These are phyloP conservation scores for Torymus auratus DNA, from an alignment of 2,888 invertebrate genomes.

Conservation along the genomic window DNA sequence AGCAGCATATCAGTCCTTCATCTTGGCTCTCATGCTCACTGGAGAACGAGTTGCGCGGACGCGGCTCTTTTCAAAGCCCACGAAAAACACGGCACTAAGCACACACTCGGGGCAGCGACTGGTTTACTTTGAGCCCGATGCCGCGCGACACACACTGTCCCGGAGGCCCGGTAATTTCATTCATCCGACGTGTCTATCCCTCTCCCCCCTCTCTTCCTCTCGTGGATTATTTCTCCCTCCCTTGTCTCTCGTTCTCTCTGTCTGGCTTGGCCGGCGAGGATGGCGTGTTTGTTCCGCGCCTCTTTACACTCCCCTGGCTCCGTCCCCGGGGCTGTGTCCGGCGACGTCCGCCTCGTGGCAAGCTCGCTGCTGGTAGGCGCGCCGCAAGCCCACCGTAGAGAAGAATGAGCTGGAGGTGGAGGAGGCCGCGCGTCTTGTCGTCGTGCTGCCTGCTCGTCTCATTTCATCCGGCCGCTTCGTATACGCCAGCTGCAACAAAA, in stretches of 20 bases:
- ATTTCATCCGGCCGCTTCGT: conserved; percentile 9
- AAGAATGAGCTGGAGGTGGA: no score
- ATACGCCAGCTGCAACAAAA: conserved; percentile 31
- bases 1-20: conserved; percentile 19
- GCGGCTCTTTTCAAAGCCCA: neutral
- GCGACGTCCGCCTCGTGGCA: neutral
- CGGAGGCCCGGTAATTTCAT: conserved; percentile 28
- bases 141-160: neutral
- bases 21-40: conserved; percentile 32
- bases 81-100: no score
- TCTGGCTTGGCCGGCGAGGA: neutral
- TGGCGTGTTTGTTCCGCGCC: conserved; percentile 26
- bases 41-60: neutral
- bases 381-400: neutral
- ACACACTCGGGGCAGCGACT: no score
- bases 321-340: conserved; percentile 19
- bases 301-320: conserved; percentile 24
- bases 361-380: neutral
- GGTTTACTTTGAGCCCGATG: no score
- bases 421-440: neutral
- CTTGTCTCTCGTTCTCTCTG: no score
- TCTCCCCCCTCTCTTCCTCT: neutral
- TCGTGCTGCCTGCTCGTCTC: conserved; percentile 17
- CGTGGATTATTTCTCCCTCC: neutral
- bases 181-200: conserved; percentile 19